phyloP scores from a whole-genome alignment of 2,888 invertebrate species.

The Gastracanthus pulcherrimus region DNA sequence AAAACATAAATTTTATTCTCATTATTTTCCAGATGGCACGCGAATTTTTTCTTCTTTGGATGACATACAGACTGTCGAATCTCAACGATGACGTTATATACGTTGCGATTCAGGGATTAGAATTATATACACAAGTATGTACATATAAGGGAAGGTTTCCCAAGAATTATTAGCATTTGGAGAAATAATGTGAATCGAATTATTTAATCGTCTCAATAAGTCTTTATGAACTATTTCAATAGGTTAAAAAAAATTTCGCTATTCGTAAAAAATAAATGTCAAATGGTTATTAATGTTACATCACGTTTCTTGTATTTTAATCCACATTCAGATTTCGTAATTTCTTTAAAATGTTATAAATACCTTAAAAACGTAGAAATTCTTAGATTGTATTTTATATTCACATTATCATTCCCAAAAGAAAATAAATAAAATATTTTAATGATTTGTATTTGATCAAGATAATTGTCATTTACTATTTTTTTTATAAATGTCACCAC shows the following conservation, averaged over 20 bases:
- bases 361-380: slow-evolving; percentile 45
- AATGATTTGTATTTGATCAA: no score
- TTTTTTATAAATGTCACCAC: neutral
- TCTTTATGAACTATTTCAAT: slow-evolving; percentile 13
- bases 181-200: slow-evolving; percentile 24
- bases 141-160: slow-evolving; percentile 67
- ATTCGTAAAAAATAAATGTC: slow-evolving; percentile 14
- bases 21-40: neutral
- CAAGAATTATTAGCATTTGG: slow-evolving; percentile 28
- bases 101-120: slow-evolving; percentile 62
- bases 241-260: slow-evolving; percentile 30
- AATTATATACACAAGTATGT: slow-evolving; percentile 72
- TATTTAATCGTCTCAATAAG: neutral
- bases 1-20: neutral
- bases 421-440: neutral
- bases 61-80: slow-evolving; percentile 13
- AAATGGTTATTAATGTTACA: neutral
- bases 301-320: neutral
- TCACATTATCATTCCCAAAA: neutral
- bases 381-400: slow-evolving; percentile 8
- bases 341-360: slow-evolving; percentile 29
- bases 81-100: slow-evolving; percentile 4
- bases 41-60: neutral
- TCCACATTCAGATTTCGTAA: neutral
- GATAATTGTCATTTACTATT: no score